Evolutionary conservation across 2,113 vertebrate species (phyloP), one percentile per base, ranked within the genome.

Genomic region (Semnopithecus entellus): DNA sequence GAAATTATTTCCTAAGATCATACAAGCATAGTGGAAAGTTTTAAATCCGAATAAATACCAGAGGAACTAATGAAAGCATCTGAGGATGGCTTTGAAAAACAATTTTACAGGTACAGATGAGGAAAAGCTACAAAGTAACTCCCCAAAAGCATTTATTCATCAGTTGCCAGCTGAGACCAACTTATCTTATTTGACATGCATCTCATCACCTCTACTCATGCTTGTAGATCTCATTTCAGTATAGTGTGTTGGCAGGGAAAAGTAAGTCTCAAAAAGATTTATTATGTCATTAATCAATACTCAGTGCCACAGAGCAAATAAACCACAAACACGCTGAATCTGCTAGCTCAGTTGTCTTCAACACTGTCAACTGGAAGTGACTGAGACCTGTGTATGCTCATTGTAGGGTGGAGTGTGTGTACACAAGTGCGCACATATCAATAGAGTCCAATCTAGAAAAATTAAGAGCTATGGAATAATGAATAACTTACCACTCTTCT

Each of bases 211-310:
- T 92, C 88, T 93, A 38, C 89, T 79, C 94, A 72, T 48, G 78
- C 86, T 96, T 97, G 64, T 52, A 81, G 76, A 66, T 95, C 82
- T 81, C 64, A 72, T 94, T 88, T 92, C 72, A 84, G 48, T 78
- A 94, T 76, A 82, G 64, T 84, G 61, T 88, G 82, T 92, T 88
- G 57, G 90, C 81, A 35, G 59, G 27, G 35, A 61, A 96, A 94
- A 94, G 94, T 59, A 70, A 85, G 72, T 90, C 89, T 93, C 92
- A 64, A 72, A 96, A 92, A 97, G 92, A 97, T 97, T 94, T 97
- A 96, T 96, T 81, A 96, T 96, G 96, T 93, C 94, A 96, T 97
- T 97, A 96, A 96, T 97, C 96, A 96, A 93, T 94, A 96, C 70
- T 90, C 70, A 84, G 86, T 90, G 84, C 86, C 86, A 91, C 76